Conservation (phyloP, 2,797 vertebrate species). For the Hippopotamyrus pictus region DNA sequence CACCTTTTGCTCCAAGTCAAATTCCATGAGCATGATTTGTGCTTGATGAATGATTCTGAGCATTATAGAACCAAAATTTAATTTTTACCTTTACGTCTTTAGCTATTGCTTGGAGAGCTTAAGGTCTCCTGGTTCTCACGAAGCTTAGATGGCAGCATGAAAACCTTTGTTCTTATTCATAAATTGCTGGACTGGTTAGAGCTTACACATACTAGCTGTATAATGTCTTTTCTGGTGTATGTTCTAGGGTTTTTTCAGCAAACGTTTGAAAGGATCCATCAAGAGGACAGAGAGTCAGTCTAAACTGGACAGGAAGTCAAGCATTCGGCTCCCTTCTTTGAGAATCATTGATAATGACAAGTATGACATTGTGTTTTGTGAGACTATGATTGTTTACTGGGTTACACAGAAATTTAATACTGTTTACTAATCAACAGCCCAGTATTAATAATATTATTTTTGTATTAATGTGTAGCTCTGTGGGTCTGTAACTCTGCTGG, state of each 20-base stretch:
- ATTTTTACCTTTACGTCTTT: background rate
- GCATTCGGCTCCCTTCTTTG: constrained; percentile 81
- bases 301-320: constrained; percentile 87
- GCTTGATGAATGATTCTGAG: background rate
- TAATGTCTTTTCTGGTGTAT: constrained; percentile 1
- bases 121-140: background rate
- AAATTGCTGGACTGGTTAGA: background rate
- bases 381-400: background rate
- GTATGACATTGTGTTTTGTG: constrained; percentile 50
- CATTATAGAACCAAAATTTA: background rate
- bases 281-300: constrained; percentile 96
- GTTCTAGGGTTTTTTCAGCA: constrained; percentile 89
- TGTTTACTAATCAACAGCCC: background rate
- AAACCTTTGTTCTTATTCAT: background rate
- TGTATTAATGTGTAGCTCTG: background rate
- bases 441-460: background rate
- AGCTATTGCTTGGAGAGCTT: background rate
- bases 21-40: background rate
- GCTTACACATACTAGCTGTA: background rate
- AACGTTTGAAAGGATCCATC: constrained; percentile 93
- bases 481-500: background rate
- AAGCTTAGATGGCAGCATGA: background rate
- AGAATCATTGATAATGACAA: constrained; percentile 73
- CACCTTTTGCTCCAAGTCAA: background rate
- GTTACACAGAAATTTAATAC: background rate